Percentiles rank a stretch among this genome's conserved stretches.
Conservation (phyloP, 1,140 invertebrate species). For the Steinernema khuongi region DNA sequence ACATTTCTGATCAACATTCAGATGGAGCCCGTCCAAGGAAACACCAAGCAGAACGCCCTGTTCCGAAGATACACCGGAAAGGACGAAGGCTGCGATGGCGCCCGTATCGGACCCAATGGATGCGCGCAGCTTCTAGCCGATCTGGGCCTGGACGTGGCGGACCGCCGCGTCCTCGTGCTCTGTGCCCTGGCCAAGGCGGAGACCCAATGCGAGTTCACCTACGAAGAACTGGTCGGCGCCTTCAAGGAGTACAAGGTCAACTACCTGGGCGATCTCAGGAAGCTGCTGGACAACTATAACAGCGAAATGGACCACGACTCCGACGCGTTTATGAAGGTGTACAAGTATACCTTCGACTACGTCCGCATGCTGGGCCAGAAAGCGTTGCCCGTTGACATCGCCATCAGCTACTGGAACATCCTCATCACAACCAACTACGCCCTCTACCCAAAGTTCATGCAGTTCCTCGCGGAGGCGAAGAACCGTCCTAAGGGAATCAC, state of each 20-base stretch:
- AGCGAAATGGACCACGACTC: background rate
- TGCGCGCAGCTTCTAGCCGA: background rate
- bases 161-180: background rate
- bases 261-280: background rate
- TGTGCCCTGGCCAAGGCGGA: background rate
- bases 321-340: background rate
- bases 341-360: constrained; percentile 5
- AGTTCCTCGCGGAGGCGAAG: background rate
- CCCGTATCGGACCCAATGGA: background rate
- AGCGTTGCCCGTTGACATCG: background rate
- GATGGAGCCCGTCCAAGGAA: too few relatives aligned
- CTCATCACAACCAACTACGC: background rate
- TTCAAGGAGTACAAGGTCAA: background rate
- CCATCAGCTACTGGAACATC: background rate
- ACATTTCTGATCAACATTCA: too few relatives aligned
- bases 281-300: background rate
- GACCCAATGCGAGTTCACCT: constrained; percentile 4
- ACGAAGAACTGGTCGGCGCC: background rate
- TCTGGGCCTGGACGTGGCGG: background rate
- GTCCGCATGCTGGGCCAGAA: background rate
- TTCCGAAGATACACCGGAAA: background rate
- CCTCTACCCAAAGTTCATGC: background rate
- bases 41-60: background rate
- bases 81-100: background rate
- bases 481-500: background rate